A percentile compares a stretch with the other conserved stretches of the same genome.
Evolutionary conservation across 2,797 vertebrate genomes (phyloP).

Genomic region (Hipposideros larvatus): DNA sequence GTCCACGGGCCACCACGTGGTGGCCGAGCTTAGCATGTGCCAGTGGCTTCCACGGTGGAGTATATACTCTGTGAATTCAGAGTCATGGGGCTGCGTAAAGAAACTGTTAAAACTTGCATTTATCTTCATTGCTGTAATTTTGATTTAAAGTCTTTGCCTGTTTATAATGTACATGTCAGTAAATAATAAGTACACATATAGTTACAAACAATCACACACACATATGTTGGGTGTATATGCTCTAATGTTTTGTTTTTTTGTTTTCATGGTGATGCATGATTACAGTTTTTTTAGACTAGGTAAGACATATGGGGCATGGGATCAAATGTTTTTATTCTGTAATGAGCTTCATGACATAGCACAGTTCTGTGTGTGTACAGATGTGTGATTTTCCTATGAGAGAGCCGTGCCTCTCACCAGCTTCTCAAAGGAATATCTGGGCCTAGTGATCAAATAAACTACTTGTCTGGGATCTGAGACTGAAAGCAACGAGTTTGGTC

Average conservation of each 20-base stretch:
- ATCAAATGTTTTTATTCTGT: neutral
- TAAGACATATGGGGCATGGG: neutral
- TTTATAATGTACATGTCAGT: neutral
- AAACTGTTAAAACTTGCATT: neutral
- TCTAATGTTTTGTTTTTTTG: neutral
- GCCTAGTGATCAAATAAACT: neutral
- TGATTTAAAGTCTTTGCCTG: neutral
- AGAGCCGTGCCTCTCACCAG: neutral
- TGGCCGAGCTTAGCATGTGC: no score
- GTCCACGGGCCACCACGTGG: no score
- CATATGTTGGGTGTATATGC: neutral
- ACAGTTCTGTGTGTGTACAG: no score
- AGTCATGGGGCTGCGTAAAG: neutral
- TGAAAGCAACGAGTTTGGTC: neutral
- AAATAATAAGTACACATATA: neutral
- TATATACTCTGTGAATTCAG: neutral
- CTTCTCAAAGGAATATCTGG: neutral
- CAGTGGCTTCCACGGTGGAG: neutral
- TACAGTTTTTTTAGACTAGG: neutral
- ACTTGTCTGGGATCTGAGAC: neutral
- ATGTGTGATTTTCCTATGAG: neutral
- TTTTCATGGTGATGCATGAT: neutral
- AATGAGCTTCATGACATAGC: rapidly evolving
- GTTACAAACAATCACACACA: neutral
- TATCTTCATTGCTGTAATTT: neutral